Base-by-base conservation (phyloP, 2,888 invertebrate species). In the Conus canariensis region DNA sequence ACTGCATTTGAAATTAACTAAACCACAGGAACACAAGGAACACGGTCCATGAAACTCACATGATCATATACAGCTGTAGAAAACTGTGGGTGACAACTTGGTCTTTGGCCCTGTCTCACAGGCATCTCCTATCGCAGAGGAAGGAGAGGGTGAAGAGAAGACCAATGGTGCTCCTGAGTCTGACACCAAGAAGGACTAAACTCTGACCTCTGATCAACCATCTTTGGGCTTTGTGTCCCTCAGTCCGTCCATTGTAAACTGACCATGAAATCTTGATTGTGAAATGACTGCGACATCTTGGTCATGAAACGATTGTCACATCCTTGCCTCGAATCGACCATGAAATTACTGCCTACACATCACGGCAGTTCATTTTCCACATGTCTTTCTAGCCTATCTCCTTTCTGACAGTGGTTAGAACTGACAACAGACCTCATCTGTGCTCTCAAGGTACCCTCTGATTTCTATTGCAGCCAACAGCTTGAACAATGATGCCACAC, bases 161-260 rank as follows among this genome's bases (percentile, higher is more conserved):
- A 64, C 85, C 30, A 86, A 86, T 25, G 87, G 87, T n/a, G 87
- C 45, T 56, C 87, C 87, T 2, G 87, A 87, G 45, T 74, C 87
- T 56, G 87, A 87, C 5, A 87, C 64, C 87, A 87, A 87, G 58
- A 87, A 87, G 87, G 87, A 87, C 25, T 87, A 87, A 74, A 64
- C n/a, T 60, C 16, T 25, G 25, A 60, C 82, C 82, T 58, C 25
- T 12, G 10, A 83, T 30, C 77, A 14, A 30, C 30, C 25, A 80
- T 16, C 74, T n/a, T n/a, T 74, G 45, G 45, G 74, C 77, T 30
- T 25, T 30, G 30, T 80, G 22, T 80, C 77, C 30, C 30, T 80
- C 77, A 30, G 16, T 80, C 14, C 77, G 12, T 25, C 77, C 77
- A 80, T 80, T 14, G 3, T 10, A 30, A 10, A 45, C 30, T 30